Evolutionary conservation across 2,797 vertebrate species (phyloP).

Genomic region (Macropus fuliginosus): DNA sequence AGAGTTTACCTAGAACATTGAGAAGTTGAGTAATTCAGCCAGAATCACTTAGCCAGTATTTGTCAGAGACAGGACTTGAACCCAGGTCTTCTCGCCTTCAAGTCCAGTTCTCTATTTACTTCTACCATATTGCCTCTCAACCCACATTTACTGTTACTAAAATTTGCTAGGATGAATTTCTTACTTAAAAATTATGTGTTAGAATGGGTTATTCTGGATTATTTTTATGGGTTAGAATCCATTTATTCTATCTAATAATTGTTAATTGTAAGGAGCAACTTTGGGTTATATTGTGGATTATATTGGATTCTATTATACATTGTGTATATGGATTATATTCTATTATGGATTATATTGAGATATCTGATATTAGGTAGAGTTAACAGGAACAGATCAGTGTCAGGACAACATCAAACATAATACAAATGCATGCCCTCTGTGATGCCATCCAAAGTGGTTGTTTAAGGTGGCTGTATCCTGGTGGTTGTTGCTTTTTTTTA

Average conservation of each 20-base stretch:
- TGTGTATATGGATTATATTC: too few species aligned
- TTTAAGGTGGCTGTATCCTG: background rate
- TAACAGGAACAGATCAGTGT: conserved; percentile 33
- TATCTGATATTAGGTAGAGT: conserved; percentile 46
- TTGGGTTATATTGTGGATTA: conserved; percentile 43
- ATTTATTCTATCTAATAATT: conserved; percentile 41
- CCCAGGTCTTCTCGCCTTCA: background rate
- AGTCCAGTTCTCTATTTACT: background rate
- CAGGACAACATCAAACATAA: background rate
- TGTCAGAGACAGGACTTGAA: background rate
- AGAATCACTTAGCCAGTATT: background rate
- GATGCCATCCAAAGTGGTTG: background rate
- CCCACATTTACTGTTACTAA: background rate
- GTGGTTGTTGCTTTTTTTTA: conserved; percentile 29
- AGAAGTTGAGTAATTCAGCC: background rate
- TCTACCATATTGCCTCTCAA: background rate
- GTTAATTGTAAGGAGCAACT: conserved; percentile 50
- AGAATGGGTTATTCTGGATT: too few species aligned
- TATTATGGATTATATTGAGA: background rate
- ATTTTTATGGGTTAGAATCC: conserved; percentile 13
- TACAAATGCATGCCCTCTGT: background rate
- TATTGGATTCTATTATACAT: background rate
- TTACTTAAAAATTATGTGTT: conserved; percentile 2
- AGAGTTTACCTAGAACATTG: background rate
- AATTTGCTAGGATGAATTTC: conserved; percentile 44